Evolutionary conservation across 2,113 vertebrate genomes (phyloP).

Genomic region (Alethe diademata): DNA sequence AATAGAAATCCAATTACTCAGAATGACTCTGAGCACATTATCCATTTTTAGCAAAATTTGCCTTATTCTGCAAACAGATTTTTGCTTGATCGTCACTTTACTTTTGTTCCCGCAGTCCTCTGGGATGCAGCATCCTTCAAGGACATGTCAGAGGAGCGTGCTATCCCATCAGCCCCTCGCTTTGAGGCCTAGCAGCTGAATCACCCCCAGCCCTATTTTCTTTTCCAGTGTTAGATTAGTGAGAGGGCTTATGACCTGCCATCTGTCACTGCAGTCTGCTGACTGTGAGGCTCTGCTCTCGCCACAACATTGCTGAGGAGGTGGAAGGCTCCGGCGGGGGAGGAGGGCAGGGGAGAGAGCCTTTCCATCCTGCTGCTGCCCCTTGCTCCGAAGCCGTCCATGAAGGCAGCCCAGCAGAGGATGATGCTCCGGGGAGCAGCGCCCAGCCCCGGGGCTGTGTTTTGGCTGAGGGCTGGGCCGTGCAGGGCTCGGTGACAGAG

Average conservation of each 20-base stretch:
- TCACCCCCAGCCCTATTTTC: constrained; percentile 66
- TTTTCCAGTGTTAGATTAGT: constrained; percentile 68
- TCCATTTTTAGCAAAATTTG: constrained; percentile 35
- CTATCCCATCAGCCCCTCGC: constrained; percentile 46
- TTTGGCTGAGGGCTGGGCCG: accelerated
- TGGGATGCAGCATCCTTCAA: constrained; percentile 58
- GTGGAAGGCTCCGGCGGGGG: constrained; percentile 23
- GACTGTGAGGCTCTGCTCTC: constrained; percentile 48
- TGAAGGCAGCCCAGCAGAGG: neutral
- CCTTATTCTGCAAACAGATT: constrained; percentile 27
- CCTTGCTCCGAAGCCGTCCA: constrained; percentile 15
- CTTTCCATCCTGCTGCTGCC: constrained; percentile 9
- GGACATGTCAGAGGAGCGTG: constrained; percentile 54
- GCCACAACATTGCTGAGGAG: constrained; percentile 61
- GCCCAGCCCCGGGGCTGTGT: accelerated
- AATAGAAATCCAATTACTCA: constrained; percentile 47
- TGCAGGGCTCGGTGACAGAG: neutral
- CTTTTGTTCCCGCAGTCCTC: constrained; percentile 26
- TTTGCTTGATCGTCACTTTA: constrained; percentile 35
- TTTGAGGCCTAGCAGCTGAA: constrained; percentile 59
- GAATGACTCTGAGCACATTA: constrained; percentile 15
- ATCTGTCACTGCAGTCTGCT: constrained; percentile 71
- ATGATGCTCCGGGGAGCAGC: accelerated
- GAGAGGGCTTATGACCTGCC: constrained; percentile 65
- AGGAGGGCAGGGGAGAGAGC: neutral